Percentiles rank a stretch among this genome's conserved stretches.
Evolutionary conservation across 2,113 vertebrate genomes (phyloP).

Genomic region (Agelaius phoeniceus): DNA sequence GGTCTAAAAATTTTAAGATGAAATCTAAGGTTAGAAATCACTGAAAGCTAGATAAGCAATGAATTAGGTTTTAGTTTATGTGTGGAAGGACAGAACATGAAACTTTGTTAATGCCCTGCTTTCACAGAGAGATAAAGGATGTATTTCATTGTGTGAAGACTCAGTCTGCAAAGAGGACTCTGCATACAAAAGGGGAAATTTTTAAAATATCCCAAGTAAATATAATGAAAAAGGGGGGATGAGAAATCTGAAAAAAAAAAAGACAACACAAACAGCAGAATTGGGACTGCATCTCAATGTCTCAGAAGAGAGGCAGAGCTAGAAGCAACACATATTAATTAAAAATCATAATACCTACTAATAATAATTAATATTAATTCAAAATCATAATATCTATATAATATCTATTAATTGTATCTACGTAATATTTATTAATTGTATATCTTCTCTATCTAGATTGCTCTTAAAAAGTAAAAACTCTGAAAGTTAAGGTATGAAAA

Average conservation of each 20-base stretch:
- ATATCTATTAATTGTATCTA: too few relatives aligned
- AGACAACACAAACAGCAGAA: not conserved
- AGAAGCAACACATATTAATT: not conserved
- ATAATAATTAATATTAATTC: not conserved
- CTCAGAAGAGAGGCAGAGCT: not conserved
- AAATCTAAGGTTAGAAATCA: not conserved
- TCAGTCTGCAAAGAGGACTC: not conserved
- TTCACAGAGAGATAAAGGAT: not conserved
- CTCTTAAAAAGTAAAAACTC: not conserved
- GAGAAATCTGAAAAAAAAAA: not conserved
- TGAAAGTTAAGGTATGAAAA: not conserved
- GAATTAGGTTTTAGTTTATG: not conserved
- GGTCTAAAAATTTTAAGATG: not conserved
- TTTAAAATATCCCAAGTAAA: not conserved
- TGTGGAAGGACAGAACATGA: not conserved
- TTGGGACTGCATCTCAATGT: not conserved
- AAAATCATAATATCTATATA: too few relatives aligned
- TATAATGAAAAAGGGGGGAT: not conserved
- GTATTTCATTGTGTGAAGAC: not conserved
- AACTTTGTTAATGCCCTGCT: not conserved
- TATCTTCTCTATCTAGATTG: not conserved
- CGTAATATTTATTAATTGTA: too few relatives aligned
- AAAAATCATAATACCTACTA: not conserved
- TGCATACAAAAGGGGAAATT: not conserved
- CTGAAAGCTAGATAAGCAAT: not conserved